phyloP scores from a whole-genome alignment of 2,888 invertebrate species.

The Torymus texanus region DNA sequence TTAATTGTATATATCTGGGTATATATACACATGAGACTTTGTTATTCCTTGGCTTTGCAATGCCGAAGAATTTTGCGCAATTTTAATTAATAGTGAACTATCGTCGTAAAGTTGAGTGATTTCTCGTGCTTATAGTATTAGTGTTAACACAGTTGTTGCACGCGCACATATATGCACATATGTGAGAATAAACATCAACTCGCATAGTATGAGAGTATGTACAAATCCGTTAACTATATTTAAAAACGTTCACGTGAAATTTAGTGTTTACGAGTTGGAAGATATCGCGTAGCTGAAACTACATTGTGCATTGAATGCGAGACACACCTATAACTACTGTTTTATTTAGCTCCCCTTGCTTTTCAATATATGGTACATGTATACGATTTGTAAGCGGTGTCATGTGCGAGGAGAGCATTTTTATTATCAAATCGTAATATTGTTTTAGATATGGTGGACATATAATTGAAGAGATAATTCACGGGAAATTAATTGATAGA shows the following conservation, averaged over 20 bases:
- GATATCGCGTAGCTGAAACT: not conserved
- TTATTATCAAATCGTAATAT: not conserved
- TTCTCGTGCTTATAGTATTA: conserved; percentile 1
- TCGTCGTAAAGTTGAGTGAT: conserved; percentile 45
- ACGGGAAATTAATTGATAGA: too few species aligned
- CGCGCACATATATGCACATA: not conserved
- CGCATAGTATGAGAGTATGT: not conserved
- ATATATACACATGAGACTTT: not conserved
- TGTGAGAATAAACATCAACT: not conserved
- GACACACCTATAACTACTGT: conserved; percentile 41
- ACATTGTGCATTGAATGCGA: conserved; percentile 1
- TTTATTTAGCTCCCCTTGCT: conserved; percentile 1
- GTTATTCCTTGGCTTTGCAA: conserved; percentile 19
- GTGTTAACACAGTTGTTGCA: not conserved
- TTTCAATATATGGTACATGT: not conserved
- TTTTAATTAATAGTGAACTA: conserved; percentile 43
- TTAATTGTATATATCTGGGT: conserved; percentile 32
- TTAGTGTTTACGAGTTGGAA: conserved; percentile 10
- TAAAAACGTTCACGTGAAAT: conserved; percentile 4
- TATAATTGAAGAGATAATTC: too few species aligned
- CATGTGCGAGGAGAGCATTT: not conserved
- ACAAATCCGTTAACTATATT: conserved; percentile 4
- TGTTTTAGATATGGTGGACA: too few species aligned
- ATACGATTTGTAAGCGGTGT: conserved; percentile 2
- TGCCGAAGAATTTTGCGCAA: not conserved